Percentiles rank a stretch among this genome's conserved stretches.
These are phyloP conservation scores for Pharmacophagus antenor DNA, from an alignment of 2,888 invertebrate species.

Conservation along the genomic window DNA sequence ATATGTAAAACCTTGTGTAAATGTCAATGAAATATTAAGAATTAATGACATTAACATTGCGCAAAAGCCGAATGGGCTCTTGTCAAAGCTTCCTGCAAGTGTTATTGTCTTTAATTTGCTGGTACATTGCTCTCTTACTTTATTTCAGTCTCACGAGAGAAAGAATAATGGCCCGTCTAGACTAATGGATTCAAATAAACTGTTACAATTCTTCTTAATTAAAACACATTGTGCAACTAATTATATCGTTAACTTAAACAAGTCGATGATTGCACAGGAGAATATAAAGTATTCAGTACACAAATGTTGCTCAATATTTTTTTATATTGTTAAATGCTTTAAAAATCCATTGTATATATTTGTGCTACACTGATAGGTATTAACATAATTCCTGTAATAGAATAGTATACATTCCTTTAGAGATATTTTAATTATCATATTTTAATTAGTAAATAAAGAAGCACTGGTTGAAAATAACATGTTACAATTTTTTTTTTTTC, in stretches of 20 bases:
- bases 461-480: no score
- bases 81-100: constrained; percentile 26
- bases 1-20: constrained; percentile 3
- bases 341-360: no score
- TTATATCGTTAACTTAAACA: background rate
- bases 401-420: no score
- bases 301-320: no score
- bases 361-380: no score
- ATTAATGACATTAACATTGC: constrained; percentile 8
- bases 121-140: constrained; percentile 20
- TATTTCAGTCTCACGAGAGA: constrained; percentile 3
- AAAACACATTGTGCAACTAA: background rate
- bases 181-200: constrained; percentile 6
- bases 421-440: no score
- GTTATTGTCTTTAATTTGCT: constrained; percentile 27
- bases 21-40: constrained; percentile 9
- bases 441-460: no score
- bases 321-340: background rate
- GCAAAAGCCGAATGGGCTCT: constrained; percentile 14
- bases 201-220: constrained; percentile 7
- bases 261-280: background rate
- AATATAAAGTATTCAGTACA: background rate
- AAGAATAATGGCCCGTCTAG: constrained; percentile 7
- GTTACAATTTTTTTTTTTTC: background rate
- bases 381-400: no score